Evolutionary conservation across 2,797 vertebrate genomes (phyloP).

Genomic region (Amblyraja radiata): DNA sequence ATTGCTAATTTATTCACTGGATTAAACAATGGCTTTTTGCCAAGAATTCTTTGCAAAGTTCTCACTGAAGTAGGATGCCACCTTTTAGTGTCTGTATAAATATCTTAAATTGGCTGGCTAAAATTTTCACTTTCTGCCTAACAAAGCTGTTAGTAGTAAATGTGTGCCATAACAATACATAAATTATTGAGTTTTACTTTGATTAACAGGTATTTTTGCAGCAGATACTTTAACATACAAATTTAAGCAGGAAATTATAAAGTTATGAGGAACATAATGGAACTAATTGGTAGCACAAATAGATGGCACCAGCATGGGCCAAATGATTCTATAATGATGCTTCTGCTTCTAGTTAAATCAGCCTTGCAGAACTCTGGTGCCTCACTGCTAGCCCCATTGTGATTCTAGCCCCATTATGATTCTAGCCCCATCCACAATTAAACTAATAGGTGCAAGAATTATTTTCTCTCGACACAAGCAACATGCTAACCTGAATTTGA

Average conservation of each 20-base stretch:
- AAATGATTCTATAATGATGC: background rate
- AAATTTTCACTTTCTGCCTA: background rate
- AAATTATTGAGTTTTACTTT: background rate
- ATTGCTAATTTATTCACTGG: background rate
- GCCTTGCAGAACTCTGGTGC: background rate
- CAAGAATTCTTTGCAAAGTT: background rate
- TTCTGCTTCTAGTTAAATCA: background rate
- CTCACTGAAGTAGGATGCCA: background rate
- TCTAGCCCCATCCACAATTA: background rate
- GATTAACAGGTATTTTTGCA: background rate
- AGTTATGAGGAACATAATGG: background rate
- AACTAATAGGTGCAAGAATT: background rate
- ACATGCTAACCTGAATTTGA: background rate
- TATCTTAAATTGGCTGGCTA: background rate
- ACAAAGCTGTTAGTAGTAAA: background rate
- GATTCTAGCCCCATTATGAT: background rate
- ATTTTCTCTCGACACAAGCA: background rate
- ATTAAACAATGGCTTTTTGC: conserved; percentile 7
- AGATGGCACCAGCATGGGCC: no score
- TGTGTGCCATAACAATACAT: background rate
- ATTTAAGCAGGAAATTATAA: background rate
- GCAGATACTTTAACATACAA: no score
- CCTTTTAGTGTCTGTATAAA: background rate
- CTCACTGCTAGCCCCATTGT: background rate
- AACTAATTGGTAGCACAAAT: background rate